A percentile compares a stretch with the other conserved stretches of the same genome.
These are phyloP conservation scores for Myotis davidii DNA, from an alignment of 2,113 vertebrate species.

Conservation along the genomic window DNA sequence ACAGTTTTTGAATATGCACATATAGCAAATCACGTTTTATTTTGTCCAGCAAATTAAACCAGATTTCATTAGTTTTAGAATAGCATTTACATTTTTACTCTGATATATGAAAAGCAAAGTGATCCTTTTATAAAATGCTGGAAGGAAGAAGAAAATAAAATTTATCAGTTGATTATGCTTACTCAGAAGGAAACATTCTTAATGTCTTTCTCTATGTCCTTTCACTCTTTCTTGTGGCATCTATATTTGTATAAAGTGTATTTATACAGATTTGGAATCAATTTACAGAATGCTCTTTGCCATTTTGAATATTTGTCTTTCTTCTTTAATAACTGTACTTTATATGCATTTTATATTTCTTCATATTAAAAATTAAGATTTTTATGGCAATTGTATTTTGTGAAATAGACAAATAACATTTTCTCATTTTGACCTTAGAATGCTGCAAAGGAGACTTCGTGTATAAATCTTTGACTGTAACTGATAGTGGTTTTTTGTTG, in stretches of 20 bases:
- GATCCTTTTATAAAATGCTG: background rate
- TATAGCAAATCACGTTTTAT: slow-evolving; percentile 15
- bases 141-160: slow-evolving; percentile 8
- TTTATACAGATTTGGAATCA: background rate
- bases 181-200: background rate
- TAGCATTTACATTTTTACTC: slow-evolving; percentile 25
- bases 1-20: slow-evolving; percentile 6
- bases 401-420: background rate
- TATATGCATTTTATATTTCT: background rate
- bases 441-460: background rate
- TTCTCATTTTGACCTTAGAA: background rate
- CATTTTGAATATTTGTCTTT: background rate
- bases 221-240: background rate
- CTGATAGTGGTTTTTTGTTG: background rate
- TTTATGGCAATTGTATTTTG: background rate
- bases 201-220: background rate
- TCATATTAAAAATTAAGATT: background rate
- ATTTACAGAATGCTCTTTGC: background rate
- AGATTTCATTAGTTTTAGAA: slow-evolving; percentile 57
- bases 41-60: slow-evolving; percentile 37
- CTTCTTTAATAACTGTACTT: background rate
- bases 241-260: background rate
- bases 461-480: background rate
- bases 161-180: background rate
- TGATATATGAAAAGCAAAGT: background rate